Conservation (phyloP, 1,140 invertebrate genomes). For the Chionoecetes opilio region DNA sequence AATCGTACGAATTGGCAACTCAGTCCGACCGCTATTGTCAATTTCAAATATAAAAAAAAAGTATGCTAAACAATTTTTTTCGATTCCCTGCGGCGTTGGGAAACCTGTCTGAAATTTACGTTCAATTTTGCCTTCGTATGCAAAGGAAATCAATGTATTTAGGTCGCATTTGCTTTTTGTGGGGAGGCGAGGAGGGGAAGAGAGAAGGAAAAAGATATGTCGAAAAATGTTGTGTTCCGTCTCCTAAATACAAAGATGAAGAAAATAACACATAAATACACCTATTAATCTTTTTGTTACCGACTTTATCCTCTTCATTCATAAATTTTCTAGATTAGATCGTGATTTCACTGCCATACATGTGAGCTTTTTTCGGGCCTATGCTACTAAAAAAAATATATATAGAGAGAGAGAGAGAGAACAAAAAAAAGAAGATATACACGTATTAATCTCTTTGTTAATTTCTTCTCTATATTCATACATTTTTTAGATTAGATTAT, state of each 20-base stretch:
- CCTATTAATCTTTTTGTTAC: not conserved
- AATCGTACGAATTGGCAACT: not conserved
- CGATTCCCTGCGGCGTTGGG: not conserved
- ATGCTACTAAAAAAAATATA: no score
- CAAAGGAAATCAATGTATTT: constrained; percentile 11
- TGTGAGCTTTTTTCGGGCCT: no score
- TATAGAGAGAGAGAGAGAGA: no score
- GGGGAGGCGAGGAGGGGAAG: not conserved
- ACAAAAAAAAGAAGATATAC: no score
- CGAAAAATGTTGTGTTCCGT: no score
- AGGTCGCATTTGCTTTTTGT: not conserved
- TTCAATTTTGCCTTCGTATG: constrained; percentile 30
- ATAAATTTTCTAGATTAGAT: no score
- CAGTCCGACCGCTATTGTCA: not conserved
- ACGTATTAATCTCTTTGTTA: no score
- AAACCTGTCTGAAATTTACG: not conserved
- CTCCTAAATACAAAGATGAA: not conserved
- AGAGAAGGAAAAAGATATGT: not conserved
- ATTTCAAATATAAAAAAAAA: not conserved
- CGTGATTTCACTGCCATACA: no score
- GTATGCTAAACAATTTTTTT: constrained; percentile 31
- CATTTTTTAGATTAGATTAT: no score
- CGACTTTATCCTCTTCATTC: no score
- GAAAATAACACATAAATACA: not conserved
- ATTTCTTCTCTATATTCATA: no score